Base-by-base conservation (phyloP, 2,888 invertebrate genomes). In the Chloromyia formosa region DNA sequence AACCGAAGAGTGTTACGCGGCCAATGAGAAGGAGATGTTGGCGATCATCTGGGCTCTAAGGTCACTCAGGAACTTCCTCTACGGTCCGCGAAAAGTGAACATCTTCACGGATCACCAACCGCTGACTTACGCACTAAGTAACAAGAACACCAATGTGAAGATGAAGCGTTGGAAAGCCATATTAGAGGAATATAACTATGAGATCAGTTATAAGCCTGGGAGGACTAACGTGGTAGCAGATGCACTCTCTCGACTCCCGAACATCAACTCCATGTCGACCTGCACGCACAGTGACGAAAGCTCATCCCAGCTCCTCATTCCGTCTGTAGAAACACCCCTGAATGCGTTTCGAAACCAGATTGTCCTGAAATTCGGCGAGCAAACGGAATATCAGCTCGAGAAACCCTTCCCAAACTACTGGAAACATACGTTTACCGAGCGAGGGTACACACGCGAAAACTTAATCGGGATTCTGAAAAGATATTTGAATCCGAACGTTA, bases 31-130 rank as follows among this genome's bases (percentile, higher is more conserved):
- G 22, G 72, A 73, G 40, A 42, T 73, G 60, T 20, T 73, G 60
- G 72, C 72, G 2, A 73, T 73, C 14, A 62, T 62, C 5, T 62
- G 62, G 62, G 35, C 62, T 16, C 40, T 62, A 4, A 83, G 83
- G 76, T 81, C 80, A 35, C 82, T 84, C 10, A 75, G 83, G 61
- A 73, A 60, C 22, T 20, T 45, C 72, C 18, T 60, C 5, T 60
- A 73, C 20, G 72, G 58, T 1, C 12, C 40, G 1, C 49, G 40
- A 40, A 72, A 27, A 58, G 56, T 72, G 7, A 40, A 35, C n/a
- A 54, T 72, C 7, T 72, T 27, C 22, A 72, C 72, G 14, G 72
- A 72, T 18, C 72, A 56, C 27, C 58, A 72, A 40, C 35, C 72
- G 23, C 61, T 62, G 3, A 40, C 62, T 5, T 62, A 62, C 16